phyloP scores from a whole-genome alignment of 2,888 invertebrate species.

The Psylliodes chrysocephalus region DNA sequence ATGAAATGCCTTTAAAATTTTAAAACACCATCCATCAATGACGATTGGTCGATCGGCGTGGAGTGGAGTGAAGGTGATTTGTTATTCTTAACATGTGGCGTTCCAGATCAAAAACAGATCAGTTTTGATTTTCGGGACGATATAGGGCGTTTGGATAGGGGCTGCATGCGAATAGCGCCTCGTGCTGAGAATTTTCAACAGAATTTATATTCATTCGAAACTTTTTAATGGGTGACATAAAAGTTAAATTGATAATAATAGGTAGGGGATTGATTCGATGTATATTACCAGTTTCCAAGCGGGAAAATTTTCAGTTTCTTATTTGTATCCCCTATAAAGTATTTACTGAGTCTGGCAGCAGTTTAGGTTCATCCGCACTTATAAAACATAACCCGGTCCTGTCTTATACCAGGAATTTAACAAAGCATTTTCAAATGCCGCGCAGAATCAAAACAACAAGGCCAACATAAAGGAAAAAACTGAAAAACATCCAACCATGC shows the following conservation, averaged over 20 bases:
- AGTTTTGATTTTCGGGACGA: constrained; percentile 21
- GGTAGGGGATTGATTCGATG: too few relatives aligned
- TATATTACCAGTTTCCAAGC: too few relatives aligned
- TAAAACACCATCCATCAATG: constrained; percentile 33
- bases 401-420: too few relatives aligned
- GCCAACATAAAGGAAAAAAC: too few relatives aligned
- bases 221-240: constrained; percentile 1
- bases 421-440: too few relatives aligned
- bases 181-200: background rate
- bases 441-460: too few relatives aligned
- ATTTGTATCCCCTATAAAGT: too few relatives aligned
- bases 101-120: constrained; percentile 29
- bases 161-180: constrained; percentile 7
- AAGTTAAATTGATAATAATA: background rate
- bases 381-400: too few relatives aligned
- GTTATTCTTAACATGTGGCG: constrained; percentile 24
- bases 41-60: background rate
- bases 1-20: constrained; percentile 27
- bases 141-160: constrained; percentile 15
- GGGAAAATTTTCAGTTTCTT: too few relatives aligned
- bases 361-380: too few relatives aligned
- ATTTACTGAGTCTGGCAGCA: too few relatives aligned
- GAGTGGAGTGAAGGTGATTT: constrained; percentile 13
- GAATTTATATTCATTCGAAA: constrained; percentile 3
- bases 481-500: too few relatives aligned